A percentile compares a stretch with the other conserved stretches of the same genome.
Evolutionary conservation across 1,140 invertebrate genomes (phyloP).

Genomic region (Philopotamus ludificatus): DNA sequence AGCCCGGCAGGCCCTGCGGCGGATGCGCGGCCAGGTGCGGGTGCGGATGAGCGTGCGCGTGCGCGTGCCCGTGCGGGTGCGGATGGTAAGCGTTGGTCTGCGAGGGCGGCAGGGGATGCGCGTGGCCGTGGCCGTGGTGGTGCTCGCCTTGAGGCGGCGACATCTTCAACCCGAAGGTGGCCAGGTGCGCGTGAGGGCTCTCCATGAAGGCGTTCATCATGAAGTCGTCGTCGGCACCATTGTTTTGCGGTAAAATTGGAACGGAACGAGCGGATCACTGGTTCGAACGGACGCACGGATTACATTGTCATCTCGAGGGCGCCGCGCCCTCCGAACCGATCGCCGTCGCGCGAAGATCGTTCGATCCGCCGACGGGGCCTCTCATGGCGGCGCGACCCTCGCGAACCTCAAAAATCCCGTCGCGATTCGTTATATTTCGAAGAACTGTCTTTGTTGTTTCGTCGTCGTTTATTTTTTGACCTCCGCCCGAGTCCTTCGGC

Average conservation of each 20-base stretch:
- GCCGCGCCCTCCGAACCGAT: background rate
- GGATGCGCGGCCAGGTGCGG: constrained; percentile 53
- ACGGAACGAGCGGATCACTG: too few species aligned
- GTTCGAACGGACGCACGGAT: constrained; percentile 47
- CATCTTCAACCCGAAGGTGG: constrained; percentile 73
- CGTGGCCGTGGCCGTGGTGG: constrained; percentile 48
- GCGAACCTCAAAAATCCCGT: background rate
- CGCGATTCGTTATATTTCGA: background rate
- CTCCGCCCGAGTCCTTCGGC: too few species aligned
- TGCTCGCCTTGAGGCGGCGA: constrained; percentile 57
- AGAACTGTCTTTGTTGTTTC: too few species aligned
- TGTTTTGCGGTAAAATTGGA: too few species aligned
- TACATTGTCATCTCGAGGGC: background rate
- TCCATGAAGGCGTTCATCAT: constrained; percentile 83
- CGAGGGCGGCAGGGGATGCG: constrained; percentile 44
- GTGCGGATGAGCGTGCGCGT: too few species aligned
- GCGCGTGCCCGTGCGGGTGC: constrained; percentile 52
- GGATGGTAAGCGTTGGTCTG: constrained; percentile 47
- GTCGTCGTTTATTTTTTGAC: too few species aligned
- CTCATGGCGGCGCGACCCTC: background rate
- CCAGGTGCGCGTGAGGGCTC: constrained; percentile 65
- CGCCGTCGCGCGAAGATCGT: background rate
- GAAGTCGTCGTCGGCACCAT: constrained; percentile 53
- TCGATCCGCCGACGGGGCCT: background rate
- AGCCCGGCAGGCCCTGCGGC: too few species aligned